Conservation (phyloP, 2,797 vertebrate genomes). For the Chromis chromis region DNA sequence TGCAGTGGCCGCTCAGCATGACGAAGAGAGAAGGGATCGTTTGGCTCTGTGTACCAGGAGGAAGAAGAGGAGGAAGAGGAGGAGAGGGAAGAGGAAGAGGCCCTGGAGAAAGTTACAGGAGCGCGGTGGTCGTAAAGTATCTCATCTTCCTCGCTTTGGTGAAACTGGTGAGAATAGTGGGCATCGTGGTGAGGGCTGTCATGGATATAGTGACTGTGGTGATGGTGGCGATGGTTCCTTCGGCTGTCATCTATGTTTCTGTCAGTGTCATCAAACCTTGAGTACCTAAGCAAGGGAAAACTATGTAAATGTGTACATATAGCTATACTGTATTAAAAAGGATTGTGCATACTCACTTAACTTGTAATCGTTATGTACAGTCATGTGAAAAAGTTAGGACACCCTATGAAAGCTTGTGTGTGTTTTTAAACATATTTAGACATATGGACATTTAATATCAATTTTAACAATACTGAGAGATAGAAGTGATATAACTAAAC, state of each 20-base stretch:
- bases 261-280: constrained; percentile 58
- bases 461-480: too few relatives aligned
- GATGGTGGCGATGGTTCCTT: constrained; percentile 45
- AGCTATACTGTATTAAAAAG: background rate
- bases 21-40: constrained; percentile 68
- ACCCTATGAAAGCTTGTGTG: too few relatives aligned
- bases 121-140: constrained; percentile 62
- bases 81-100: constrained; percentile 82
- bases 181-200: constrained; percentile 28
- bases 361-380: background rate
- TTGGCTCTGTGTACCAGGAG: constrained; percentile 83
- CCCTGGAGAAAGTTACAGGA: constrained; percentile 67
- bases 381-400: too few relatives aligned
- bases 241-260: constrained; percentile 65
- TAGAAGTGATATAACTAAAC: too few relatives aligned
- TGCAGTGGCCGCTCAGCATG: constrained; percentile 73
- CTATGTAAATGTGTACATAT: background rate
- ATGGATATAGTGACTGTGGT: constrained; percentile 47
- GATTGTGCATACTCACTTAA: background rate
- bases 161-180: constrained; percentile 48
- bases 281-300: constrained; percentile 62
- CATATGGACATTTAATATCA: too few relatives aligned
- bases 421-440: too few relatives aligned
- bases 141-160: constrained; percentile 55
- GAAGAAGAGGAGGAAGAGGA: constrained; percentile 77